These are phyloP conservation scores for Ditylenchus weischeri DNA, from an alignment of 2,888 invertebrate species.

Conservation along the genomic window DNA sequence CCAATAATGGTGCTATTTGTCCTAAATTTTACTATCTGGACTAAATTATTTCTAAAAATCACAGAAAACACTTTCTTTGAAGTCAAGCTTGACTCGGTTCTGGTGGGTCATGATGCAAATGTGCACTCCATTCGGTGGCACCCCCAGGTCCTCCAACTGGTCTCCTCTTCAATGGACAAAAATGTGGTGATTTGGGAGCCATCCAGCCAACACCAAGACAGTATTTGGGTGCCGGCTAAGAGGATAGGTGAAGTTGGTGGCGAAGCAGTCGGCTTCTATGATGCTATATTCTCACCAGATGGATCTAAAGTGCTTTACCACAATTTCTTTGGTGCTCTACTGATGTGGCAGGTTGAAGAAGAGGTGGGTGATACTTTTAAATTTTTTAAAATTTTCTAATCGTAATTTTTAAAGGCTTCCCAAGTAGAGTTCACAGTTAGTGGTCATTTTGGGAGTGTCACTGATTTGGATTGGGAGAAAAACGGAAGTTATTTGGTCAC, in stretches of 20 bases:
- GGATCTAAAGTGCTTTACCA: constrained; percentile 35
- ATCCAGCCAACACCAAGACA: constrained; percentile 14
- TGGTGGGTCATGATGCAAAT: constrained; percentile 89
- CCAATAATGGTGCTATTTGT: not conserved
- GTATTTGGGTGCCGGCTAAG: constrained; percentile 19
- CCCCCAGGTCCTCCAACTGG: constrained; percentile 57
- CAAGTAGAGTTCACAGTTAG: constrained; percentile 24
- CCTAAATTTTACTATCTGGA: no score
- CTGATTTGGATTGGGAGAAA: constrained; percentile 46
- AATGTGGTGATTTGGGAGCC: constrained; percentile 48
- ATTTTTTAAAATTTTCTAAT: not conserved
- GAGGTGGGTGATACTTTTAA: not conserved
- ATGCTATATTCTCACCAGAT: constrained; percentile 38
- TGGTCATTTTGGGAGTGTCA: constrained; percentile 48
- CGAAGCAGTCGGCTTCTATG: constrained; percentile 50
- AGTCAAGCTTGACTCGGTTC: constrained; percentile 77
- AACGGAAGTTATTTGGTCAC: constrained; percentile 44
- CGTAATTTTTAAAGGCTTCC: constrained; percentile 8
- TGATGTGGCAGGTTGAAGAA: constrained; percentile 36
- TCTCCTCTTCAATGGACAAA: constrained; percentile 54
- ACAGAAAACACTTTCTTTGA: not conserved
- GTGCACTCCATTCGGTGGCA: constrained; percentile 87
- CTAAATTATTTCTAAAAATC: not conserved
- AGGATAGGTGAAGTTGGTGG: constrained; percentile 53
- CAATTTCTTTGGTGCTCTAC: constrained; percentile 46